Evolutionary conservation across 2,797 vertebrate species (phyloP), one percentile per base, ranked within the genome.

Genomic region (Acridotheres tristis): DNA sequence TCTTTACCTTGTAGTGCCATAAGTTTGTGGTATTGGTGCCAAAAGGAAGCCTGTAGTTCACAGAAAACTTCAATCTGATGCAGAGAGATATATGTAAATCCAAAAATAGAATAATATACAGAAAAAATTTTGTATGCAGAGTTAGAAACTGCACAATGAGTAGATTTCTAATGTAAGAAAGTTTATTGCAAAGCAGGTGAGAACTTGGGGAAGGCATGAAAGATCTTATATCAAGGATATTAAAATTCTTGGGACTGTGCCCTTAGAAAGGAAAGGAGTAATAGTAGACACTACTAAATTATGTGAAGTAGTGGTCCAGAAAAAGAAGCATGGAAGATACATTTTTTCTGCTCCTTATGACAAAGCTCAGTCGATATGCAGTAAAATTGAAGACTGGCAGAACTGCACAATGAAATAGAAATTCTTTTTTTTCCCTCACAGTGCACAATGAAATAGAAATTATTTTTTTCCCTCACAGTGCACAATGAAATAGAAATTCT

Each of bases 181-280:
- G 13, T 5, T 76, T 53, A 34, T 13, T 75, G 45, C 47, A 61
- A 72, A 91, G 42, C 10, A 68, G 50, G 25, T 68, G 57, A 67
- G 23, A 68, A 80, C 66, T 47, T 3, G 1, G 13, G 16, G 30
- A 77, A 82, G n/a, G 22, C n/a, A 66, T 0, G 0, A 58, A 81
- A 76, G 15, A 76, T 86, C 17, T 53, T 34, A 5, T 32, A 38
- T 38, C 27, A 38, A 76, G 72, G 30, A 34, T 54, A 67, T 26
- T 94, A 40, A 85, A 71, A 57, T 67, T 82, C 59, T 79, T 74
- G 47, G 21, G 42, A 75, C 15, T 0, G 0, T 51, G 51, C 27
- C 57, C 8, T 89, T 48, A 27, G 78, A 65, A 59, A 54, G 13
- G 38, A 85, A 88, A 85, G 26, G 29, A 61, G 7, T 68, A 67